These are phyloP conservation scores for Leuciscus idus DNA, from an alignment of 2,113 vertebrate genomes.

Conservation along the genomic window DNA sequence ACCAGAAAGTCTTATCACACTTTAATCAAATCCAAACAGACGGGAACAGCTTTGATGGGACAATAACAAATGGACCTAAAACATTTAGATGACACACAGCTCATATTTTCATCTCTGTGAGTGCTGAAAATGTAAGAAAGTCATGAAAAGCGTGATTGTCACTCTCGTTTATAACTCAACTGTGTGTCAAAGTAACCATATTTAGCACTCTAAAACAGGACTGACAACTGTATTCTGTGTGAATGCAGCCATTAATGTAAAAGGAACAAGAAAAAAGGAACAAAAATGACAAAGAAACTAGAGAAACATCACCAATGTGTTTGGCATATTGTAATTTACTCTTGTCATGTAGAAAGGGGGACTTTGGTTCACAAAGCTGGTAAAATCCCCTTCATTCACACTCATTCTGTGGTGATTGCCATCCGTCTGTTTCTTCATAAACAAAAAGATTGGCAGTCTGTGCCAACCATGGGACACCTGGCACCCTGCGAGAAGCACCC, in stretches of 20 bases:
- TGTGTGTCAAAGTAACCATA: background rate
- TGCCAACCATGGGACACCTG: conserved; percentile 22
- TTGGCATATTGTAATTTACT: conserved; percentile 31
- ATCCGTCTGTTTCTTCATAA: conserved; percentile 49
- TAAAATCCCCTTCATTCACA: conserved; percentile 52
- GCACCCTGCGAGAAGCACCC: conserved; percentile 34
- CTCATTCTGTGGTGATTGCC: conserved; percentile 37
- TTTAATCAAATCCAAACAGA: background rate
- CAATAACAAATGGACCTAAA: conserved; percentile 17
- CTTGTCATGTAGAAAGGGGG: conserved; percentile 20
- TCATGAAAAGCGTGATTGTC: background rate
- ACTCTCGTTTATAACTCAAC: conserved; percentile 11
- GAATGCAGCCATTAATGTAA: background rate
- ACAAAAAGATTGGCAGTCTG: conserved; percentile 50
- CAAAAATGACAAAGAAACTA: background rate
- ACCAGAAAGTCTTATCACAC: background rate
- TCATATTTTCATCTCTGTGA: background rate
- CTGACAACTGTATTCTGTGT: background rate
- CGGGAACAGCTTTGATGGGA: background rate
- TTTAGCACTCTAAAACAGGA: conserved; percentile 2
- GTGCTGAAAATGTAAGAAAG: background rate
- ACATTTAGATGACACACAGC: background rate
- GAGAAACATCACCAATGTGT: conserved; percentile 27
- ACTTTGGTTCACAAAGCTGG: conserved; percentile 50
- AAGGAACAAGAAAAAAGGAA: background rate